A percentile compares a stretch with the other conserved stretches of the same genome.
Conservation (phyloP, 2,797 vertebrate species). For the Sternotherus odoratus region DNA sequence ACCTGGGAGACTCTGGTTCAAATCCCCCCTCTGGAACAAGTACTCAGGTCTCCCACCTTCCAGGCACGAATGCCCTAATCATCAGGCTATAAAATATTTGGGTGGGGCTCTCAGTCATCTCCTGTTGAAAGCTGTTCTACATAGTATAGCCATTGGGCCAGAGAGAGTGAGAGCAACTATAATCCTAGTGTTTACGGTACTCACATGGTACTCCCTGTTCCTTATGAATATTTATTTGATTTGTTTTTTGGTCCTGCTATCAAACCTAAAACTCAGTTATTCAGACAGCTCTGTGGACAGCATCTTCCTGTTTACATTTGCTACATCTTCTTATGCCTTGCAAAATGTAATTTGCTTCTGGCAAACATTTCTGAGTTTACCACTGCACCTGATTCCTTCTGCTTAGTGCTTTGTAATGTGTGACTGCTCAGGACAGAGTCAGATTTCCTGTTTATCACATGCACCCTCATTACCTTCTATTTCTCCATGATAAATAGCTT, state of each 20-base stretch:
- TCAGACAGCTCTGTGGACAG: not conserved
- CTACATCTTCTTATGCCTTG: not conserved
- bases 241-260: not conserved
- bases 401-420: conserved; percentile 32
- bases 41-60: not conserved
- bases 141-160: not conserved
- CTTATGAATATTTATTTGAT: not conserved
- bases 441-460: conserved; percentile 60
- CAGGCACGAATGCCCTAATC: not conserved
- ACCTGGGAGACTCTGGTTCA: not conserved
- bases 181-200: not conserved
- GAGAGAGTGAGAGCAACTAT: not conserved
- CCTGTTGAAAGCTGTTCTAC: not conserved
- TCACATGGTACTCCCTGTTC: not conserved
- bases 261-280: not conserved
- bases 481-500: conserved; percentile 45
- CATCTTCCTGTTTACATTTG: not conserved
- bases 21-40: not conserved
- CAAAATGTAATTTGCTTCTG: conserved; percentile 50
- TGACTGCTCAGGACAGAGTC: conserved; percentile 47
- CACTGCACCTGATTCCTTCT: conserved; percentile 35
- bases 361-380: conserved; percentile 58
- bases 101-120: not conserved
- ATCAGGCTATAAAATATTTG: no score
- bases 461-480: conserved; percentile 37